phyloP scores from a whole-genome alignment of 37 sponge, comb jelly and placozoan species.

The Geodia barretti region DNA sequence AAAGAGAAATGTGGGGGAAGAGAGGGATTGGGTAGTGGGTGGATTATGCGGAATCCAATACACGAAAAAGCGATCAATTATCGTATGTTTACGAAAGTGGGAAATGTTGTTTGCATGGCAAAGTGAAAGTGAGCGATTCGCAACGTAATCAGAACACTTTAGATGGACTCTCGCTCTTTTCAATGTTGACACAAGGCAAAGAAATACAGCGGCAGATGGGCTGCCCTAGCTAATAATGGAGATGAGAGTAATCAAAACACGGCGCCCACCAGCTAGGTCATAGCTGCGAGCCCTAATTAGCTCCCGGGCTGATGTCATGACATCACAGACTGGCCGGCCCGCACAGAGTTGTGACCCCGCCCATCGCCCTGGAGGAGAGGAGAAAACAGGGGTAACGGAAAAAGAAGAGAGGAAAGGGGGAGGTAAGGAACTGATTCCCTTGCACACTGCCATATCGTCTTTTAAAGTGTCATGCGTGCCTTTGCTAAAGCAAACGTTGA shows the following conservation, averaged over 20 bases:
- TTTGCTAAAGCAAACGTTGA: no score
- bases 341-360: constrained; percentile 51
- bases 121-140: background rate
- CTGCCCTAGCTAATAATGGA: background rate
- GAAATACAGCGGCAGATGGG: background rate
- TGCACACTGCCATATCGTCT: no score
- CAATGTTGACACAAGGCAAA: background rate
- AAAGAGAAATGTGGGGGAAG: no score
- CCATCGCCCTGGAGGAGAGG: background rate
- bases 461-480: no score
- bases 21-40: no score
- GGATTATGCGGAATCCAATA: background rate
- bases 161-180: background rate
- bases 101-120: background rate
- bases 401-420: no score
- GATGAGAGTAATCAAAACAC: no score
- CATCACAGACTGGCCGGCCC: constrained; percentile 89
- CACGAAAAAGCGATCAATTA: background rate
- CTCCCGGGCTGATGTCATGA: constrained; percentile 86
- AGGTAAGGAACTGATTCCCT: no score
- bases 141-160: background rate
- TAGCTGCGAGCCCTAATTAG: constrained; percentile 88
- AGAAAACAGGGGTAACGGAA: background rate
- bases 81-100: constrained; percentile 7
- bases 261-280: constrained; percentile 79